Evolutionary conservation across 2,113 vertebrate genomes (phyloP), one percentile per base, ranked within the genome.

Genomic region (Burhinus bistriatus): DNA sequence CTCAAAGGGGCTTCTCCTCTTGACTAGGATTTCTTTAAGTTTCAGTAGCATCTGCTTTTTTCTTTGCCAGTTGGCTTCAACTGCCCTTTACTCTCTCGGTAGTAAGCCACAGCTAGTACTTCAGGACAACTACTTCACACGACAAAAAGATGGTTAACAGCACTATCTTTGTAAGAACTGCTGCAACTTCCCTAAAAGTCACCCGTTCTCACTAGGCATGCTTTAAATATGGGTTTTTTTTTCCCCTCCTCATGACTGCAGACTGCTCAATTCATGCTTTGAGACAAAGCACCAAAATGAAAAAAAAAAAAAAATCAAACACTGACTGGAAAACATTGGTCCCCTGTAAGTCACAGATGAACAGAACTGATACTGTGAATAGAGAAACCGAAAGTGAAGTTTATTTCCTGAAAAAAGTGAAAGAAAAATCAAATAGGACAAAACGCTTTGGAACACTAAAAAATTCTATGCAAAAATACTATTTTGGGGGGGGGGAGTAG

Each of bases 261-360:
- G 19, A 52, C 25, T 3, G 1, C 14, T 83, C 34, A 57, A 19
- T 25, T 51, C 1, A 0, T 38, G n/a, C 30, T 44, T 49, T 49
- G 14, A 61, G 44, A 72, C 34, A 92, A 83, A 62, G 27, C 16
- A 90, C 52, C 13, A 45, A 45, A 51, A 40, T 40, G 11, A 40
- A 40, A 80, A 52, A 52, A 30, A 55, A 55, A 17, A 12, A 26
- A 27, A 26, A 42, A 65, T 1, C n/a, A 57, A 86, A 44, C 7
- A 9, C 9, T 38, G 72, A 62, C 27, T 70, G 54, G 40, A 47
- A 83, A 77, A 36, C 0, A 0, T 4, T 54, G 19, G 25, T n/a
- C 9, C 36, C 25, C 30, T 90, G 45, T 15, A 73, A 21, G 19
- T 65, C 45, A 27, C 23, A 30, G 38, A n/a, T 51, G 49, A 80